Evolutionary conservation across 2,113 vertebrate species (phyloP).

Genomic region (Arvicanthis niloticus): DNA sequence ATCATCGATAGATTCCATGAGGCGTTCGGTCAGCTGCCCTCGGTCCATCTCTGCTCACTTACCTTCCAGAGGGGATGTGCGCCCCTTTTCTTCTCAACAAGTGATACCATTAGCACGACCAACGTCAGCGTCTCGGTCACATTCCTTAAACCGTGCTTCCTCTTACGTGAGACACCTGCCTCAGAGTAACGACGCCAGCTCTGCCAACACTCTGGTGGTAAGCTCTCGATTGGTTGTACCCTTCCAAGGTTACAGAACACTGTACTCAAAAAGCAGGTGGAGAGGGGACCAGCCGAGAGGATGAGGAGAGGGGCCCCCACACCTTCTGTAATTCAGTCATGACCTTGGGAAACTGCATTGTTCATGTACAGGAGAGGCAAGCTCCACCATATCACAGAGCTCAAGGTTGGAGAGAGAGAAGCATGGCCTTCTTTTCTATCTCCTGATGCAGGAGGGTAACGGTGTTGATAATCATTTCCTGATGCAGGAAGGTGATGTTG

Average conservation of each 20-base stretch:
- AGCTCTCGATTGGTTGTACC: conserved; percentile 79
- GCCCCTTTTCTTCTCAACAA: conserved; percentile 88
- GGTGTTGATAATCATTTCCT: conserved; percentile 30
- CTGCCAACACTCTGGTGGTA: conserved; percentile 90
- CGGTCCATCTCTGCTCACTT: conserved; percentile 94
- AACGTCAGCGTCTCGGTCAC: conserved; percentile 89
- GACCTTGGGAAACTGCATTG: not conserved
- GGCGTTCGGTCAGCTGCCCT: conserved; percentile 97
- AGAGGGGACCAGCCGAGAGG: not conserved
- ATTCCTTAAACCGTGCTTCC: conserved; percentile 91
- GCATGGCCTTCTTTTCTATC: conserved; percentile 14
- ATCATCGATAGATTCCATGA: conserved; percentile 90
- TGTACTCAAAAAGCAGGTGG: not conserved
- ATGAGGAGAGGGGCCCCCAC: not conserved
- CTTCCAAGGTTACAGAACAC: not conserved
- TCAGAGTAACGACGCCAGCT: conserved; percentile 88
- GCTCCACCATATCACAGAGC: not conserved
- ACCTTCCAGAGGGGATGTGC: conserved; percentile 88
- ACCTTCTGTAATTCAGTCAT: not conserved
- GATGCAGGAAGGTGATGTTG: not conserved
- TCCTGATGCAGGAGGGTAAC: not conserved
- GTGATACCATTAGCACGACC: conserved; percentile 85
- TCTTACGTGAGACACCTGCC: conserved; percentile 87
- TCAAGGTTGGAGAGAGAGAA: not conserved
- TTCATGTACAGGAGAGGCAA: not conserved